phyloP scores from a whole-genome alignment of 2,797 vertebrate genomes.

The Catamblyrhynchus diadema region DNA sequence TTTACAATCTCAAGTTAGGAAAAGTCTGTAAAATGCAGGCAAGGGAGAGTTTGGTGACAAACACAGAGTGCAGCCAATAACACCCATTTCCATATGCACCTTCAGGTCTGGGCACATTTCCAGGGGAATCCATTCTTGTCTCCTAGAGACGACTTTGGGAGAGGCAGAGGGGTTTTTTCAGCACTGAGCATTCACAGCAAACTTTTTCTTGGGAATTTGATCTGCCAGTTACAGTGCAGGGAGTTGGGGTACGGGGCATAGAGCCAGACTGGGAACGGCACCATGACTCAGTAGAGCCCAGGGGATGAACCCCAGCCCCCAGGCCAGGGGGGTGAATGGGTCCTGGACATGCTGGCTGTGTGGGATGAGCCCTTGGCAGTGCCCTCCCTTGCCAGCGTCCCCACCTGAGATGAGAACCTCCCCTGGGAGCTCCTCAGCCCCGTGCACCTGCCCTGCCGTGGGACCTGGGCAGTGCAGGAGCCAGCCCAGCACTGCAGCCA shows the following conservation, averaged over 20 bases:
- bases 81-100: background rate
- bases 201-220: background rate
- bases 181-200: background rate
- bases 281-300: background rate
- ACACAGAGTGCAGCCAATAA: background rate
- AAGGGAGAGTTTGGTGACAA: background rate
- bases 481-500: background rate
- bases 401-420: background rate
- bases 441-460: background rate
- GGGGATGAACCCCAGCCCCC: background rate
- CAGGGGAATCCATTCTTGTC: background rate
- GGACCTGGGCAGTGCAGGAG: background rate
- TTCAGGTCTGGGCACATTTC: constrained; percentile 3
- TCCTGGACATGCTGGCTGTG: background rate
- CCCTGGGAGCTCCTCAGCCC: background rate
- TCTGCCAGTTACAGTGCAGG: background rate
- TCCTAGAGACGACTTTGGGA: background rate
- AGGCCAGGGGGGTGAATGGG: background rate
- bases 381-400: background rate
- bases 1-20: background rate
- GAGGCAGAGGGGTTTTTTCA: background rate
- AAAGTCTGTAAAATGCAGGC: background rate
- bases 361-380: background rate
- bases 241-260: background rate
- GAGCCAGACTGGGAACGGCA: background rate